phyloP scores from a whole-genome alignment of 2,888 invertebrate species.

The Ornithoptera alexandrae region DNA sequence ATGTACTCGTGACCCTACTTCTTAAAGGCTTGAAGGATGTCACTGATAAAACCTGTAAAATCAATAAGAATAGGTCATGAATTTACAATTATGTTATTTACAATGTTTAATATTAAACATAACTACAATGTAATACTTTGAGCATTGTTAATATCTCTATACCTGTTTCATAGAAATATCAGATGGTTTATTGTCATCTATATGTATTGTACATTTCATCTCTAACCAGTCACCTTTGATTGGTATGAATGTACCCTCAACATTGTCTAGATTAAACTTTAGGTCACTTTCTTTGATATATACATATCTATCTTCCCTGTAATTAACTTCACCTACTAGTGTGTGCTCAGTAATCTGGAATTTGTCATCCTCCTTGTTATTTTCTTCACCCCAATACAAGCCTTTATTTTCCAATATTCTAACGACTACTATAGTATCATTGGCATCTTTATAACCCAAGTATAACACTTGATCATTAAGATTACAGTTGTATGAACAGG shows the following conservation, averaged over 20 bases:
- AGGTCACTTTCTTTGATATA: conserved; percentile 77
- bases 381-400: conserved; percentile 71
- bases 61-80: neutral
- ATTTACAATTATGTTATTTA: no score
- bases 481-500: conserved; percentile 55
- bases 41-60: conserved; percentile 82
- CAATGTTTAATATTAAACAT: neutral
- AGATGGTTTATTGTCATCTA: conserved; percentile 77
- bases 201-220: conserved; percentile 81
- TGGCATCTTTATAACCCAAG: conserved; percentile 71
- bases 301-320: conserved; percentile 56
- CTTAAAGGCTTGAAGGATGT: conserved; percentile 81
- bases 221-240: conserved; percentile 85
- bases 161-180: conserved; percentile 69
- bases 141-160: conserved; percentile 1
- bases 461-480: conserved; percentile 80
- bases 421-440: conserved; percentile 73
- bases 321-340: conserved; percentile 58
- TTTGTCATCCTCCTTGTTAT: conserved; percentile 48
- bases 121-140: neutral
- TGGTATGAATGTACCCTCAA: conserved; percentile 83
- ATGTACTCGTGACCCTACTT: conserved; percentile 74
- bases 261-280: conserved; percentile 81
- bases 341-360: conserved; percentile 60
- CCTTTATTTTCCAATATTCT: conserved; percentile 79